Conservation (phyloP, 2,888 invertebrate species). For the Ectobius pallidus region DNA sequence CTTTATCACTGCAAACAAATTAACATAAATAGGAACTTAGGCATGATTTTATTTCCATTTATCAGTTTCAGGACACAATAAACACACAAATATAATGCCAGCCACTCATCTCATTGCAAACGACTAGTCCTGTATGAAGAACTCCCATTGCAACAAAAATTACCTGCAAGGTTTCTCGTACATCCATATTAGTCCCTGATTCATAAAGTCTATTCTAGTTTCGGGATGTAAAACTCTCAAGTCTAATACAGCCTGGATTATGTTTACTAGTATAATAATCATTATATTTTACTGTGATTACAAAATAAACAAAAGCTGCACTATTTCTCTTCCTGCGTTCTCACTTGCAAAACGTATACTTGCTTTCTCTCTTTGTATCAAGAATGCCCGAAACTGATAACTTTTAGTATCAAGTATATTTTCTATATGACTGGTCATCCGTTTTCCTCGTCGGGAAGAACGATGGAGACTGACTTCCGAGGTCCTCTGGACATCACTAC, state of each 20-base stretch:
- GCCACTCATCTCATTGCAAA: neutral
- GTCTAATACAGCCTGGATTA: too few relatives aligned
- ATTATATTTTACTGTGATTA: neutral
- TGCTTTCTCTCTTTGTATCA: neutral
- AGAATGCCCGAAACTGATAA: neutral
- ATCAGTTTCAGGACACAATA: neutral
- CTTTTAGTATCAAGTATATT: too few relatives aligned
- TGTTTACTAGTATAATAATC: too few relatives aligned
- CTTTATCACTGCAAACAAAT: neutral
- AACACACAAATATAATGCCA: neutral
- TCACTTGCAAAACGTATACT: neutral
- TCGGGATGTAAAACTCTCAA: too few relatives aligned
- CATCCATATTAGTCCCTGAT: neutral
- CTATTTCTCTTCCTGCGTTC: neutral
- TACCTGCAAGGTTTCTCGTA: neutral
- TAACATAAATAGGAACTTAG: neutral
- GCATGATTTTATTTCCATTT: neutral
- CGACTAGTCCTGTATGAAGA: neutral
- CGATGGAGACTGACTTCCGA: constrained; percentile 64
- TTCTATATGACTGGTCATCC: too few relatives aligned
- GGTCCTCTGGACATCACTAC: constrained; percentile 52
- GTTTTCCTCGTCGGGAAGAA: constrained; percentile 63
- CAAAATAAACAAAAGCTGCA: neutral
- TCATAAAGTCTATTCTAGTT: too few relatives aligned
- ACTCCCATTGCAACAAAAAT: constrained; percentile 11